Evolutionary conservation across 2,888 invertebrate species (phyloP), one percentile per base, ranked within the genome.

Genomic region (Zygogramma bicolorata): DNA sequence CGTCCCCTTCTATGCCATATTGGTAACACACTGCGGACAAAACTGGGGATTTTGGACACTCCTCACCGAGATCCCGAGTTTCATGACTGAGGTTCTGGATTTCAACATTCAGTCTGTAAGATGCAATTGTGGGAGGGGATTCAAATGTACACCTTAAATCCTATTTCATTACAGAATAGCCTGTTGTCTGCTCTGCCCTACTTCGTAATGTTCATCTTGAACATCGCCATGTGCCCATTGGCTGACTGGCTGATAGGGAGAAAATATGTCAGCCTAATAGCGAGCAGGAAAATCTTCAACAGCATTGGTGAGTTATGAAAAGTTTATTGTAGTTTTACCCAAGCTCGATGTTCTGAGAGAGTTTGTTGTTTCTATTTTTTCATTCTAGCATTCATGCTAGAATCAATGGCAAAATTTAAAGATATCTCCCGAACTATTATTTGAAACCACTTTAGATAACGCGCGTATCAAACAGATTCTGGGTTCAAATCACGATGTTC

Each of bases 21-120:
- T 93, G 0, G 82, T 93, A 2, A 91, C 92, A 0, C 95, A 95
- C 82, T 90, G 92, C 74, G 91, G 93, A 0, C 93, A 95, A 79
- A 92, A 91, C 81, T 93, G 95, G 90, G 95, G 95, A 27, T 95
- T 93, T 87, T 95, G 94, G 93, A 95, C 94, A 27, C 87, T 96
- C 22, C 88, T 95, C 0, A 95, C 95, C 0, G 93, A 95, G 84
- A 92, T 94, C 82, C 95, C 96, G 0, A 90, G 92, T 0, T 96
- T 95, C 83, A 92, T 95, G 91, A 90, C 90, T 78, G 89, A 90
- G 49, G 92, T 95, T 4, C 88, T 95, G 0, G 88, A 89, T 62
- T 93, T 92, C 78, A 89, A 95, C 65, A 93, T 95, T 25, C 90
- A 92, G 83, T 87, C 90, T 76, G 94, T 93, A 75, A 77, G 81